Percentiles rank a stretch among this genome's conserved stretches.
phyloP scores from a whole-genome alignment of 2,113 vertebrate species.

The Eidolon helvum region DNA sequence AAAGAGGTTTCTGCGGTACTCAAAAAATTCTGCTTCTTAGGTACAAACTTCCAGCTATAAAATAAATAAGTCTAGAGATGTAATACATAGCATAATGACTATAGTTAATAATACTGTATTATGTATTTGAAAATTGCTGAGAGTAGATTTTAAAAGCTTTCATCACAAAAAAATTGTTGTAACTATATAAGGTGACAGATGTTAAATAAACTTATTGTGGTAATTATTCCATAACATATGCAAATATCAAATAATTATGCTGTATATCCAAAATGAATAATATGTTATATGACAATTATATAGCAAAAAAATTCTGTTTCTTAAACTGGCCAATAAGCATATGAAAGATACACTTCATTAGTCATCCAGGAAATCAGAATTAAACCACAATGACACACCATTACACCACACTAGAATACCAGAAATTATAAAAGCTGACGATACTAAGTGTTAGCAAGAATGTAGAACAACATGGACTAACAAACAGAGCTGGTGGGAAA shows the following conservation, averaged over 20 bases:
- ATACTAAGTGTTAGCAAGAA: not conserved
- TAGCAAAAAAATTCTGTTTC: not conserved
- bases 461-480: not conserved
- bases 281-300: not conserved
- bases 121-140: not conserved
- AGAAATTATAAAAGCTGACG: not conserved
- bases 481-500: not conserved
- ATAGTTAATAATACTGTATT: not conserved
- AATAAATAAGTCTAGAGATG: not conserved
- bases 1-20: not conserved
- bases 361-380: not conserved
- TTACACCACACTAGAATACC: not conserved
- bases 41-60: not conserved
- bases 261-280: not conserved
- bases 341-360: not conserved
- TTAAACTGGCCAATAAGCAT: not conserved
- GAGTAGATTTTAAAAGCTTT: not conserved
- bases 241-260: not conserved
- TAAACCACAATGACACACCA: not conserved
- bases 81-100: not conserved
- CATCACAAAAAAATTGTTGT: not conserved
- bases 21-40: not conserved
- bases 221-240: not conserved
- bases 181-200: not conserved
- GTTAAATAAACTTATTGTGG: not conserved